These are phyloP conservation scores for Rhagium mordax DNA, from an alignment of 2,888 invertebrate genomes.

Conservation along the genomic window DNA sequence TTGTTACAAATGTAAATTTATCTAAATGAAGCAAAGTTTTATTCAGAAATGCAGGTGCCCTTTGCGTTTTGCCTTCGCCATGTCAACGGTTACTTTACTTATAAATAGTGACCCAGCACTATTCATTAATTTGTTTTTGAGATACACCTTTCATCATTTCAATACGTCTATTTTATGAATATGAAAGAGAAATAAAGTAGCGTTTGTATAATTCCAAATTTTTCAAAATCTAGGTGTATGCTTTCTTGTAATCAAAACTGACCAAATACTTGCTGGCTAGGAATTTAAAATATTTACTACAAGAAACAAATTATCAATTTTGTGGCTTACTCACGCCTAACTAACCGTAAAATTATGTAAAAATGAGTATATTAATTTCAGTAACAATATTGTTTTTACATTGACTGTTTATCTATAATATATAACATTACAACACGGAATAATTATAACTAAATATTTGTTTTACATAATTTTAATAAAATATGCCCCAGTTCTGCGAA, in stretches of 20 bases:
- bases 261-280: no score
- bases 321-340: not conserved
- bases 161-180: not conserved
- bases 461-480: not conserved
- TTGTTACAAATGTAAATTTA: conserved; percentile 24
- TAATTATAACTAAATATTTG: no score
- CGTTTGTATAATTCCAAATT: no score
- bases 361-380: not conserved
- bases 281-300: no score
- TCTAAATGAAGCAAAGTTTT: conserved; percentile 22
- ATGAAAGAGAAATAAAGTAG: no score
- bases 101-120: conserved; percentile 27
- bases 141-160: conserved; percentile 4
- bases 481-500: not conserved
- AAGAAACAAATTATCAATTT: no score
- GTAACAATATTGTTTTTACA: not conserved
- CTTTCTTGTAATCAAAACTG: no score
- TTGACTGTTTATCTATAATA: not conserved
- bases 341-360: not conserved
- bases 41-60: conserved; percentile 29
- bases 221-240: no score
- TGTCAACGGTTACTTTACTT: conserved; percentile 29
- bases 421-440: not conserved
- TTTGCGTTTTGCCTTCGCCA: not conserved
- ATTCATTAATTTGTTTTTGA: conserved; percentile 18